Evolutionary conservation across 2,888 invertebrate species (phyloP).

Genomic region (Melanostoma mellinum): DNA sequence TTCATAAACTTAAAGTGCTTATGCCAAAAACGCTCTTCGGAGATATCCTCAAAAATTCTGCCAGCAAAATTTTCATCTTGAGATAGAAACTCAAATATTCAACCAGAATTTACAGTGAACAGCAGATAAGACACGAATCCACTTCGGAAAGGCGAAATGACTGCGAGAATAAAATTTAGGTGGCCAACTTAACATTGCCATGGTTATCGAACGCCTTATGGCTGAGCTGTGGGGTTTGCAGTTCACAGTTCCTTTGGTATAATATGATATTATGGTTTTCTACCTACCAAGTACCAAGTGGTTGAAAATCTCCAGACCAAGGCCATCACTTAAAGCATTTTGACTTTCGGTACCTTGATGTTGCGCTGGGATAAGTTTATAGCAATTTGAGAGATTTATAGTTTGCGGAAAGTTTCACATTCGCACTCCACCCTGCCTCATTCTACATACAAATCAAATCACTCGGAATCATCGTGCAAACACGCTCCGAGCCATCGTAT

Average conservation of each 20-base stretch:
- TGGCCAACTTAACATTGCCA: constrained; percentile 57
- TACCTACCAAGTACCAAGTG: not conserved
- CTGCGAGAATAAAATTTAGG: constrained; percentile 52
- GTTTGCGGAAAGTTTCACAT: constrained; percentile 57
- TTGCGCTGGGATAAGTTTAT: constrained; percentile 37
- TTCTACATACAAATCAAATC: constrained; percentile 31
- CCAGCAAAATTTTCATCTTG: constrained; percentile 49
- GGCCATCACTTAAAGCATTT: constrained; percentile 49
- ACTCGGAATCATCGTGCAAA: constrained; percentile 51
- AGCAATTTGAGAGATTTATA: constrained; percentile 66
- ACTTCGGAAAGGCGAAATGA: constrained; percentile 48
- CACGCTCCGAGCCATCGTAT: constrained; percentile 11
- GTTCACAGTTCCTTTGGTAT: not conserved
- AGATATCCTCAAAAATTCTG: constrained; percentile 49
- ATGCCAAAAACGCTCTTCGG: constrained; percentile 52
- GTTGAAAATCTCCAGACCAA: constrained; percentile 22
- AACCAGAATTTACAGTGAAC: constrained; percentile 33
- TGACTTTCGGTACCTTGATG: constrained; percentile 40
- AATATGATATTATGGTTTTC: not conserved
- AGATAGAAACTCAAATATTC: constrained; percentile 26
- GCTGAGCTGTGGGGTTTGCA: not conserved
- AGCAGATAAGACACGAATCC: constrained; percentile 62
- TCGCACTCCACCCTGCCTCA: not conserved
- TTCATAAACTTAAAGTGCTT: constrained; percentile 57
- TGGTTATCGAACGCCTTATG: constrained; percentile 50